Percentiles rank a stretch among this genome's conserved stretches.
Evolutionary conservation across 2,888 invertebrate species (phyloP).

Genomic region (Drosophila parthenogenetica): DNA sequence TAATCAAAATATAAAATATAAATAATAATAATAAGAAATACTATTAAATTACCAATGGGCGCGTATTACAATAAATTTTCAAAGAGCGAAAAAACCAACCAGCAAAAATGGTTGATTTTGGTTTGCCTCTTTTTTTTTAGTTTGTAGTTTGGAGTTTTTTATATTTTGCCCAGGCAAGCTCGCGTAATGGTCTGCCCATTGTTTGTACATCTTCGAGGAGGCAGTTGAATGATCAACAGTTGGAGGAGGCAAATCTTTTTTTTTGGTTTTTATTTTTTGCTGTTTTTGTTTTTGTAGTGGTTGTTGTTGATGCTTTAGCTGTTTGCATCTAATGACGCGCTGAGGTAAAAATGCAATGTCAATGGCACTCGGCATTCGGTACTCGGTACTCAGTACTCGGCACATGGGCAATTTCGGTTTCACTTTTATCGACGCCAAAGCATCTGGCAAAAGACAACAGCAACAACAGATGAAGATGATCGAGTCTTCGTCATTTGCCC

Average conservation of each 20-base stretch:
- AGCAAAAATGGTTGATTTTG: slow-evolving; percentile 20
- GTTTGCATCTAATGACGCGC: slow-evolving; percentile 70
- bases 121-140: slow-evolving; percentile 28
- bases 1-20: slow-evolving; percentile 54
- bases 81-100: slow-evolving; percentile 24
- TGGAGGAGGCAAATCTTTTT: slow-evolving; percentile 54
- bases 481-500: slow-evolving; percentile 57
- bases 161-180: slow-evolving; percentile 55
- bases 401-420: slow-evolving; percentile 77
- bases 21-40: slow-evolving; percentile 58
- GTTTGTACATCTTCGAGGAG: slow-evolving; percentile 53
- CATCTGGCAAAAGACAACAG: slow-evolving; percentile 53
- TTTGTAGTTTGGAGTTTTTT: slow-evolving; percentile 26
- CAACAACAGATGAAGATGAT: slow-evolving; percentile 65
- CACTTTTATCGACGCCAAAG: slow-evolving; percentile 79
- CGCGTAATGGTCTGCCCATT: slow-evolving; percentile 73
- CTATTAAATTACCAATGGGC: slow-evolving; percentile 77
- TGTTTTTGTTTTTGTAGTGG: slow-evolving; percentile 43
- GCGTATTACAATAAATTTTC: slow-evolving; percentile 73
- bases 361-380: slow-evolving; percentile 71
- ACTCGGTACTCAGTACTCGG: slow-evolving; percentile 28
- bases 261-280: slow-evolving; percentile 28
- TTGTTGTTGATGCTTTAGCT: slow-evolving; percentile 37
- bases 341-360: slow-evolving; percentile 81
- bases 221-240: slow-evolving; percentile 39